These are phyloP conservation scores for Deilephila elpenor DNA, from an alignment of 2,888 invertebrate species.

Conservation along the genomic window DNA sequence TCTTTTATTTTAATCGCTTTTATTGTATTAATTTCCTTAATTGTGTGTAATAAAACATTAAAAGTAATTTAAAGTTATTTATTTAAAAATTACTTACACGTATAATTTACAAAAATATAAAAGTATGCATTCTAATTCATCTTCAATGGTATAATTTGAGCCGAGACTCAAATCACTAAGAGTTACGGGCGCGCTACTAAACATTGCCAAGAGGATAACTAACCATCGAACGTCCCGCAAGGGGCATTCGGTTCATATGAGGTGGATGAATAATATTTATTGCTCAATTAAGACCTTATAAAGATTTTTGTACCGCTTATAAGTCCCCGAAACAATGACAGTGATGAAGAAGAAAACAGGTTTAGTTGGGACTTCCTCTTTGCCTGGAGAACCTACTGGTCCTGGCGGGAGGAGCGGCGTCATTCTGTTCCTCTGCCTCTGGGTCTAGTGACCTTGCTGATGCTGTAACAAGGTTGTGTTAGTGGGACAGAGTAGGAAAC, in stretches of 20 bases:
- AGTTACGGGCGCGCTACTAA: constrained; percentile 24
- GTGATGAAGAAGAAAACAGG: constrained; percentile 37
- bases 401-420: constrained; percentile 60
- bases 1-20: neutral
- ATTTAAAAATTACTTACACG: constrained; percentile 77
- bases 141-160: constrained; percentile 48
- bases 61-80: constrained; percentile 52
- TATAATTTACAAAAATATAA: constrained; percentile 78
- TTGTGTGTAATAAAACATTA: constrained; percentile 23
- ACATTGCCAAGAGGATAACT: neutral
- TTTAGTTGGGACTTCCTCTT: constrained; percentile 56
- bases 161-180: neutral
- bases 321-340: constrained; percentile 27
- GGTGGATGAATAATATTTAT: constrained; percentile 14
- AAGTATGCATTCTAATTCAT: constrained; percentile 62
- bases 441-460: constrained; percentile 66
- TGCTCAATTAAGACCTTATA: constrained; percentile 13
- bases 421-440: constrained; percentile 67
- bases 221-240: neutral
- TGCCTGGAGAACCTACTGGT: constrained; percentile 65
- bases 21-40: neutral
- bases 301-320: constrained; percentile 28
- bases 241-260: constrained; percentile 18
- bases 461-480: constrained; percentile 52
- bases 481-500: constrained; percentile 9